phyloP scores from a whole-genome alignment of 2,113 vertebrate genomes.

The Nibea coibor region DNA sequence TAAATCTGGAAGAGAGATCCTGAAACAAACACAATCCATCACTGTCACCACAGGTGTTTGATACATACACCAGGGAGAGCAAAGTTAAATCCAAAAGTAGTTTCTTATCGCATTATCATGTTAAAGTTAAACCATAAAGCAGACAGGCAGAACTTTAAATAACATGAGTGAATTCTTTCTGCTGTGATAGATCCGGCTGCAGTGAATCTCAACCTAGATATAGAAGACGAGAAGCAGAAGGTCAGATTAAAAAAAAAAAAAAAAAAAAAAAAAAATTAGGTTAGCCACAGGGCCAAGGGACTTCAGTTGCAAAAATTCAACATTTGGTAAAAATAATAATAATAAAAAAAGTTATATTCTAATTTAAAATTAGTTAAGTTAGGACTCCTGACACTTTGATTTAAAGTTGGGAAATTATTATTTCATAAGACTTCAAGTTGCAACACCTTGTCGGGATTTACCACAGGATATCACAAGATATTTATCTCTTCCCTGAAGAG shows the following conservation, averaged over 20 bases:
- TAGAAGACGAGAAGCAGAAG: neutral
- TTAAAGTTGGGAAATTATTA: neutral
- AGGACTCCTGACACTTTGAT: neutral
- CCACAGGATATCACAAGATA: constrained; percentile 1
- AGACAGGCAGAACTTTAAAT: constrained; percentile 8
- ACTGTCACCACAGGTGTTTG: constrained; percentile 43
- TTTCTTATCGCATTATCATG: constrained; percentile 34
- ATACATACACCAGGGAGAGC: constrained; percentile 10
- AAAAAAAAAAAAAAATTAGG: neutral
- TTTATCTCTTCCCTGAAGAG: constrained; percentile 29
- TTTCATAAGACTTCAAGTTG: neutral
- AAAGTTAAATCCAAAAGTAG: constrained; percentile 38
- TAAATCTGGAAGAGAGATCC: constrained; percentile 42
- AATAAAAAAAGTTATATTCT: neutral
- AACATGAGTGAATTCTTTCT: neutral
- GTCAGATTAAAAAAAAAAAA: neutral
- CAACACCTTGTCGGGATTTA: neutral
- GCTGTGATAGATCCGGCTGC: neutral
- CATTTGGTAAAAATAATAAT: too few species aligned
- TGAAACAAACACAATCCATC: constrained; percentile 62
- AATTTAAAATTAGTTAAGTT: neutral
- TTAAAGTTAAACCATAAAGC: constrained; percentile 22
- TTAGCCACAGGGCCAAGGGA: neutral
- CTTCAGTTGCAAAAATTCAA: neutral
- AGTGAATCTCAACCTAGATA: neutral